These are phyloP conservation scores for Trichonephila inaurata DNA, from an alignment of 1,140 invertebrate genomes.

Conservation along the genomic window DNA sequence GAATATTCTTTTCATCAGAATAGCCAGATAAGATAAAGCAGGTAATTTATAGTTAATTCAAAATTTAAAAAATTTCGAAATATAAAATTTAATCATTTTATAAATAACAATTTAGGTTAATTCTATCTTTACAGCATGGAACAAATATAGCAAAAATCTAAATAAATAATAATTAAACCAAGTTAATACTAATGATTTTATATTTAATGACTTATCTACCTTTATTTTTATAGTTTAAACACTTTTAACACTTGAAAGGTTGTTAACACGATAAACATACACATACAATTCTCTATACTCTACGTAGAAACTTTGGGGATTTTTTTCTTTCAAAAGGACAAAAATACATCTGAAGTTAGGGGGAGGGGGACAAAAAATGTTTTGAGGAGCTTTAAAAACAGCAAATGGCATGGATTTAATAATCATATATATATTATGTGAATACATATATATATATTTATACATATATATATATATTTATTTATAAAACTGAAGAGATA, in stretches of 20 bases:
- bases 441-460: constrained; percentile 76
- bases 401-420: constrained; percentile 75
- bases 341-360: constrained; percentile 74
- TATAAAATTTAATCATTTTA: too few species aligned
- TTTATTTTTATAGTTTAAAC: not conserved
- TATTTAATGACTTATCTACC: not conserved
- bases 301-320: constrained; percentile 65
- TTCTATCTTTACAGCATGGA: too few species aligned
- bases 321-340: constrained; percentile 31
- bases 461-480: constrained; percentile 69
- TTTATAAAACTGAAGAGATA: constrained; percentile 76
- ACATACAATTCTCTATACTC: constrained; percentile 46
- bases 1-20: too few species aligned
- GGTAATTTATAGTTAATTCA: too few species aligned
- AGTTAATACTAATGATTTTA: too few species aligned
- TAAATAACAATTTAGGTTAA: too few species aligned
- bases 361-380: constrained; percentile 52
- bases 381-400: constrained; percentile 70
- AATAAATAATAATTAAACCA: too few species aligned
- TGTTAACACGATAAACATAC: constrained; percentile 11
- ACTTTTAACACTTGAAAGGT: constrained; percentile 33
- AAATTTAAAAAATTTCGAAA: too few species aligned
- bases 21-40: too few species aligned
- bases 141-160: too few species aligned
- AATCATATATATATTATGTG: constrained; percentile 73